These are phyloP conservation scores for Acanthosoma haemorrhoidale DNA, from an alignment of 2,888 invertebrate species.

Conservation along the genomic window DNA sequence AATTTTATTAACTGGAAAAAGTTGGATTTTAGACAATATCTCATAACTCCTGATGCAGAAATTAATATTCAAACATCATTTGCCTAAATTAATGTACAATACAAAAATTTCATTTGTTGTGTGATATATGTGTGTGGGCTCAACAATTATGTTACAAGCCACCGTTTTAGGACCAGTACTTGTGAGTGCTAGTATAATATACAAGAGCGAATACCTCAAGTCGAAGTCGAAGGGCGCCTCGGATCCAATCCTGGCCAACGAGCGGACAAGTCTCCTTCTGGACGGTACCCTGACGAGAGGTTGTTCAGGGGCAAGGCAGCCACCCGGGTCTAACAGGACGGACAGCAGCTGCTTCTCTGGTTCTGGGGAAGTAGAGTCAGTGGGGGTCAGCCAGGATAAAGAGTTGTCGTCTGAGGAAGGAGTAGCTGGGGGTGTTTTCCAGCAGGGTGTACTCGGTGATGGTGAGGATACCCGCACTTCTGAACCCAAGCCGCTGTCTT, in stretches of 20 bases:
- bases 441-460: conserved; percentile 33
- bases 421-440: conserved; percentile 26
- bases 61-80: no score
- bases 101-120: no score
- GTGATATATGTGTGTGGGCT: no score
- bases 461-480: conserved; percentile 35
- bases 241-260: conserved; percentile 37
- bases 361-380: conserved; percentile 22
- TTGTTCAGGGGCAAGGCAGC: neutral
- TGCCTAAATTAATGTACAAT: no score
- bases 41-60: no score
- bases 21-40: no score
- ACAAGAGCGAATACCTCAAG: no score
- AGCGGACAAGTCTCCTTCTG: conserved; percentile 36
- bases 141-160: no score
- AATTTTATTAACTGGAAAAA: no score
- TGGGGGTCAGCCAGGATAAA: conserved; percentile 39
- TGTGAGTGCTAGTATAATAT: no score
- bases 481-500: conserved; percentile 35
- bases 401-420: conserved; percentile 38
- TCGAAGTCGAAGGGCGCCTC: conserved; percentile 29
- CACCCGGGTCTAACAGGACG: conserved; percentile 25
- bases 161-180: no score
- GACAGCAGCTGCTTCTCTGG: conserved; percentile 31
- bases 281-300: conserved; percentile 35